Percentiles rank a stretch among this genome's conserved stretches.
These are phyloP conservation scores for Agonum fuliginosum DNA, from an alignment of 2,888 invertebrate species.

Conservation along the genomic window DNA sequence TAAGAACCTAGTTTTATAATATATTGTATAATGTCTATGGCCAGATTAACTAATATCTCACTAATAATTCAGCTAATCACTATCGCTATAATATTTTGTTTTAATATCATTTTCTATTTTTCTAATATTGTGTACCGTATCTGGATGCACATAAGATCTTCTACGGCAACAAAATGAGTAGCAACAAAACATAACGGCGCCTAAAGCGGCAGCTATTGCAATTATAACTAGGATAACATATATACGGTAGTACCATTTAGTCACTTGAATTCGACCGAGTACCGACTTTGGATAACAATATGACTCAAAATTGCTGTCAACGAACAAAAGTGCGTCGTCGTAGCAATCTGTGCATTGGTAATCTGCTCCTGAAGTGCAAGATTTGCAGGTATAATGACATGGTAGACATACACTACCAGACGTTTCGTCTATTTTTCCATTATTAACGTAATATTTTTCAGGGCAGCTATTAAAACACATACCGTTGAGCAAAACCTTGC, in stretches of 20 bases:
- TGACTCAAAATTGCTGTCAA: slow-evolving; percentile 68
- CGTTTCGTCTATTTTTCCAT: neutral
- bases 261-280: slow-evolving; percentile 61
- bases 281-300: slow-evolving; percentile 69
- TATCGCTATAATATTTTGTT: slow-evolving; percentile 68
- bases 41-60: slow-evolving; percentile 25
- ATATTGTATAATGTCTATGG: neutral
- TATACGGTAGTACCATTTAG: slow-evolving; percentile 61
- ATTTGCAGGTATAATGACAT: slow-evolving; percentile 86
- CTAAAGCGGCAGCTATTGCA: slow-evolving; percentile 47
- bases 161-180: slow-evolving; percentile 64
- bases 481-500: slow-evolving; percentile 78
- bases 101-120: slow-evolving; percentile 68
- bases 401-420: slow-evolving; percentile 74
- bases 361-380: slow-evolving; percentile 81
- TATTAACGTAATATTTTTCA: slow-evolving; percentile 66
- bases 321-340: slow-evolving; percentile 78
- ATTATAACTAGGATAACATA: slow-evolving; percentile 58
- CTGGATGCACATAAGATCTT: slow-evolving; percentile 62
- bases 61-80: slow-evolving; percentile 62
- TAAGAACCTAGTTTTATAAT: neutral
- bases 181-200: slow-evolving; percentile 62
- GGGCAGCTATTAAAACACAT: slow-evolving; percentile 77
- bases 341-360: slow-evolving; percentile 82
- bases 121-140: slow-evolving; percentile 66